These are phyloP conservation scores for Hyposmocoma kahamanoa DNA, from an alignment of 1,140 invertebrate species.

Conservation along the genomic window DNA sequence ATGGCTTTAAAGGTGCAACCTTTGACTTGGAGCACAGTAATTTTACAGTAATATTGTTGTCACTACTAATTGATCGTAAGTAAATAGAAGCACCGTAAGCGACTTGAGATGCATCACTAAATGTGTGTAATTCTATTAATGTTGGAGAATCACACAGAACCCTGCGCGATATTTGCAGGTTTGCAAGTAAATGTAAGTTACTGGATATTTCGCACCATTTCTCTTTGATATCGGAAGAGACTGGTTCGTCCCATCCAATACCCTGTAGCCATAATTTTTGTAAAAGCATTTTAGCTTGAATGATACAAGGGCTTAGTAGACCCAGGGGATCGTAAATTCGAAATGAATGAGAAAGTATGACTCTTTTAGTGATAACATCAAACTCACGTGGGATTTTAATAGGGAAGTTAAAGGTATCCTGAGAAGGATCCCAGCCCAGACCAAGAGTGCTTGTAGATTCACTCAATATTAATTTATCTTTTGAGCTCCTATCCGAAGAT, in stretches of 20 bases:
- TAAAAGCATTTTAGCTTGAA: constrained; percentile 48
- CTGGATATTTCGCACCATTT: constrained; percentile 13
- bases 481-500: background rate
- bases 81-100: constrained; percentile 5
- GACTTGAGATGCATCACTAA: background rate
- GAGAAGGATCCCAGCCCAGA: background rate
- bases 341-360: constrained; percentile 19
- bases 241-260: constrained; percentile 49
- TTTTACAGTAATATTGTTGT: background rate
- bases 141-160: background rate
- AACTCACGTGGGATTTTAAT: background rate
- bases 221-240: constrained; percentile 23
- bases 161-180: background rate
- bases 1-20: constrained; percentile 48
- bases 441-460: constrained; percentile 1
- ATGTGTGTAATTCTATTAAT: background rate
- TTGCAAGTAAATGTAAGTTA: background rate
- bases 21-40: constrained; percentile 24
- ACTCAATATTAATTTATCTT: background rate
- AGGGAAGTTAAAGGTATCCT: background rate
- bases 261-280: constrained; percentile 48
- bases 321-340: constrained; percentile 47
- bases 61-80: background rate
- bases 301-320: constrained; percentile 37
- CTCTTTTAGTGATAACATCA: constrained; percentile 13